Conservation (phyloP, 2,888 invertebrate species). For the Mimas tiliae region DNA sequence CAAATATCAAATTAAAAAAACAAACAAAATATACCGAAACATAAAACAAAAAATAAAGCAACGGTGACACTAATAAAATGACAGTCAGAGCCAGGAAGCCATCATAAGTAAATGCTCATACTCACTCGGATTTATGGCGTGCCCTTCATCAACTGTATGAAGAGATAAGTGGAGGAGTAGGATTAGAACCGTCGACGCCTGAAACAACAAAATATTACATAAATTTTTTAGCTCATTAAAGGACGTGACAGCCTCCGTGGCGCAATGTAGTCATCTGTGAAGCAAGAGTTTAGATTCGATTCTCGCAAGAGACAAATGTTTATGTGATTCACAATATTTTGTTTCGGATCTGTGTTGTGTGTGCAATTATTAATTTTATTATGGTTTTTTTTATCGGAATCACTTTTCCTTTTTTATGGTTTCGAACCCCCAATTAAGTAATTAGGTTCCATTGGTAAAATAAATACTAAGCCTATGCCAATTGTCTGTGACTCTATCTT, state of each 20-base stretch:
- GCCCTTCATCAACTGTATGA: constrained; percentile 78
- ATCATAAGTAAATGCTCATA: constrained; percentile 44
- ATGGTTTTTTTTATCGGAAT: no score
- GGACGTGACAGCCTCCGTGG: no score
- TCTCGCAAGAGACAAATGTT: no score
- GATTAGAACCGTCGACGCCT: constrained; percentile 74
- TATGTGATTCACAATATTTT: no score
- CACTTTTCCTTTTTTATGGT: no score
- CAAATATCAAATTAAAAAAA: no score
- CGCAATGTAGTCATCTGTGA: background rate
- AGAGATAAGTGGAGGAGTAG: constrained; percentile 77
- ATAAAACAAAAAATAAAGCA: background rate
- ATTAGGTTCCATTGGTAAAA: no score
- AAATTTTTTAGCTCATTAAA: constrained; percentile 11
- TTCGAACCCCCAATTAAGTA: no score
- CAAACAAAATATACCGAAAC: background rate
- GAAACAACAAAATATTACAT: constrained; percentile 55
- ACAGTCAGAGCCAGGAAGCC: constrained; percentile 31
- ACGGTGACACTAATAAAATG: constrained; percentile 38
- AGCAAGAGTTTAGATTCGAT: background rate
- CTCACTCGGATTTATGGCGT: constrained; percentile 80
- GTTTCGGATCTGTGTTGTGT: no score
- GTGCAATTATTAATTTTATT: no score
- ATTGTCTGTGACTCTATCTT: no score
- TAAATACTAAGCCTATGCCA: no score